Evolutionary conservation across 2,797 vertebrate species (phyloP).

Genomic region (Octomys mimax): DNA sequence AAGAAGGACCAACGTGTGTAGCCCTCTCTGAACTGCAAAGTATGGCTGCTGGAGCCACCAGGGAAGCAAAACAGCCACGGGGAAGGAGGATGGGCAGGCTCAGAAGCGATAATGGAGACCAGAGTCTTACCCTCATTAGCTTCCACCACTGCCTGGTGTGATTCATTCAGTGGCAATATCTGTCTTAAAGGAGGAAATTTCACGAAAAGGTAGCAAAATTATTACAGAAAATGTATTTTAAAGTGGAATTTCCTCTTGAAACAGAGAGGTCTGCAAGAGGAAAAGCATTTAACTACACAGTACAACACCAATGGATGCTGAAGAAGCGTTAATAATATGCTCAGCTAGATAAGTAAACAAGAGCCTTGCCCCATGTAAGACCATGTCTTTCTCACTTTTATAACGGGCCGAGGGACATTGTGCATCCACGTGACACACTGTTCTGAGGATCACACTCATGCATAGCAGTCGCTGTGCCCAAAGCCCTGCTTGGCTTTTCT

Average conservation of each 20-base stretch:
- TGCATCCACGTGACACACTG: constrained; percentile 65
- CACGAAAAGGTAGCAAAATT: neutral
- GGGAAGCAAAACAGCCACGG: neutral
- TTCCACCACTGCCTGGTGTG: neutral
- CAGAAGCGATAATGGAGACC: neutral
- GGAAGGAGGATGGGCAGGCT: neutral
- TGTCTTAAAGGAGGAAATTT: neutral
- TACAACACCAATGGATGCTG: constrained; percentile 46
- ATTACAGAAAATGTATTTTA: neutral
- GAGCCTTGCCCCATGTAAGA: constrained; percentile 55
- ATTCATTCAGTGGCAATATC: neutral
- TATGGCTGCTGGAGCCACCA: neutral
- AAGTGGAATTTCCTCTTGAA: constrained; percentile 53
- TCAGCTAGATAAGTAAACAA: constrained; percentile 68
- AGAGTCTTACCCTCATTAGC: neutral
- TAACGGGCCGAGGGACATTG: constrained; percentile 70
- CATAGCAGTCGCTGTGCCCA: constrained; percentile 36
- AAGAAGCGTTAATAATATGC: constrained; percentile 69
- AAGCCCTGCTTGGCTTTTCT: constrained; percentile 70
- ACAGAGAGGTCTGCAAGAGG: neutral
- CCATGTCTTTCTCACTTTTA: constrained; percentile 22
- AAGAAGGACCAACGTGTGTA: neutral
- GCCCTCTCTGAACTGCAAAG: neutral
- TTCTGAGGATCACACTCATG: constrained; percentile 65
- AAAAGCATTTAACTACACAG: constrained; percentile 46